Percentiles rank a stretch among this genome's conserved stretches.
Evolutionary conservation across 2,888 invertebrate genomes (phyloP).

Genomic region (Apodemia hepburni): DNA sequence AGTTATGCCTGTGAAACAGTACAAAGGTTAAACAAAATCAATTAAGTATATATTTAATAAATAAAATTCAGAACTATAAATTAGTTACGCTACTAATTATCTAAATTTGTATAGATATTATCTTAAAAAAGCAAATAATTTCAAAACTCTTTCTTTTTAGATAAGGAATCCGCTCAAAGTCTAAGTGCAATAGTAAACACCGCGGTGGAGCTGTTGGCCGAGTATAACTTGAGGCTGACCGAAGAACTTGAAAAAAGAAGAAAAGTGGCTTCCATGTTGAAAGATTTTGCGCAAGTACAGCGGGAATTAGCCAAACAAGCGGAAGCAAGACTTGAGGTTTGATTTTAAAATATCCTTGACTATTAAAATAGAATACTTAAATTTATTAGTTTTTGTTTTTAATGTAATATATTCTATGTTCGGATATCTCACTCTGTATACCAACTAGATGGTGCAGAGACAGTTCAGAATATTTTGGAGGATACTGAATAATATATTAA

Average conservation of each 20-base stretch:
- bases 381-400: too few species aligned
- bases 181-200: slow-evolving; percentile 92
- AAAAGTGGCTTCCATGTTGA: slow-evolving; percentile 91
- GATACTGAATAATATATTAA: too few species aligned
- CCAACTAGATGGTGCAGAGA: too few species aligned
- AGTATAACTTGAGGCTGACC: slow-evolving; percentile 92
- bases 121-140: neutral
- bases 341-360: slow-evolving; percentile 23
- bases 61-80: too few species aligned
- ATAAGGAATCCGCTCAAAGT: slow-evolving; percentile 89
- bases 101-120: neutral
- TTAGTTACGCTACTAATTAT: too few species aligned
- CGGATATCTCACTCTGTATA: too few species aligned
- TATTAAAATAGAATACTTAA: too few species aligned
- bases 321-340: slow-evolving; percentile 92
- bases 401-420: too few species aligned
- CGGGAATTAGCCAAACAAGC: slow-evolving; percentile 92
- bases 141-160: slow-evolving; percentile 54
- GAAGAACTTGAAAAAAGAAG: slow-evolving; percentile 95
- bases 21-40: too few species aligned
- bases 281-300: slow-evolving; percentile 93
- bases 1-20: too few species aligned
- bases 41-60: too few species aligned
- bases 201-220: slow-evolving; percentile 91
- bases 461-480: too few species aligned